Evolutionary conservation across 1,140 invertebrate species (phyloP), one percentile per base, ranked within the genome.

Genomic region (Gonatopus flavifemur): DNA sequence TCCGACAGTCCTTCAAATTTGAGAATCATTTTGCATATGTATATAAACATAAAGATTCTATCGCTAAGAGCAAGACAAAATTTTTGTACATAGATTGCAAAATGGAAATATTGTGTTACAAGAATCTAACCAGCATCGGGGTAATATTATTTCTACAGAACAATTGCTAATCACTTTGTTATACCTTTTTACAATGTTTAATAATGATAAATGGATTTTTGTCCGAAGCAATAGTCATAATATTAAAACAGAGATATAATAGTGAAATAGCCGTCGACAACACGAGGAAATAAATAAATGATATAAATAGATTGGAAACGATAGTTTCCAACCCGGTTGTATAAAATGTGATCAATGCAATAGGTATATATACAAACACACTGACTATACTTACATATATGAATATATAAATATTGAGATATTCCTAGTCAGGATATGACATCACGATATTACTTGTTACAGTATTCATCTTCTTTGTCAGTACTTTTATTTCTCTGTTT

Each of bases 141-240:
- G n/a, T n/a, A n/a, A n/a, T n/a, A n/a, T n/a, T n/a, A n/a, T 39
- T 42, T 58, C 49, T 57, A 61, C 66, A 51, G 43, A 66, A 65
- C 68, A 67, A 71, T 69, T 63, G 64, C 64, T 71, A 76, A n/a
- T 66, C 69, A 76, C 67, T 76, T 76, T 76, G 73, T 76, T 76
- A n/a, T n/a, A 76, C 66, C 68, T 71, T 67, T 76, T 76, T 69
- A 76, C 68, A 69, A 66, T 72, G 73, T 74, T 74, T 76, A 76
- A 72, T 57, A n/a, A n/a, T n/a, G n/a, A n/a, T n/a, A 56, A 45
- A 49, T 62, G 70, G 70, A 71, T 61, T 74, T 72, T 74, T 73
- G 70, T 70, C 66, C 66, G 59, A 62, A 70, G 69, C 69, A 73
- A 70, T 69, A 66, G 69, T 67, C 58, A 46, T 43, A 56, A n/a